Conservation (phyloP, 1,140 invertebrate species). For the Drosophila orosa region DNA sequence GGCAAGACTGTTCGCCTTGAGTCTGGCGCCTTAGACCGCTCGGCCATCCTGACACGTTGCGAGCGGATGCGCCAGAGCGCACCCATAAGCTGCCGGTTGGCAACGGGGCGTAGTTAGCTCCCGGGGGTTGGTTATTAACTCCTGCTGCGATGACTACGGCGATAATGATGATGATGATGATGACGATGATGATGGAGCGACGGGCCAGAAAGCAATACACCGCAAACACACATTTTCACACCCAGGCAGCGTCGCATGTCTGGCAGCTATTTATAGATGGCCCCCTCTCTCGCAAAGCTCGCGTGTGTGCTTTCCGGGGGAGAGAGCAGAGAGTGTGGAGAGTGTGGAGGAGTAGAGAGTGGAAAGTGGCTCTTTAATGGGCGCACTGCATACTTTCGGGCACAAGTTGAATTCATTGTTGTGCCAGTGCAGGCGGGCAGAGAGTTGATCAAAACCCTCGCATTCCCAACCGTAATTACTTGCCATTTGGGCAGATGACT, state of each 20-base stretch:
- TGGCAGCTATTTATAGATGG: slow-evolving; percentile 68
- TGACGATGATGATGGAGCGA: slow-evolving; percentile 41
- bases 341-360: neutral
- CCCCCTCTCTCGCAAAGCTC: slow-evolving; percentile 35
- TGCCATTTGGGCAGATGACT: slow-evolving; percentile 42
- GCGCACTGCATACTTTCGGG: slow-evolving; percentile 59
- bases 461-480: slow-evolving; percentile 28
- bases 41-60: slow-evolving; percentile 87
- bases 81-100: slow-evolving; percentile 62
- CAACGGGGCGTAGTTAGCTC: neutral
- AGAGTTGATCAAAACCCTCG: slow-evolving; percentile 24
- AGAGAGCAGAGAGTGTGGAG: neutral
- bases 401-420: slow-evolving; percentile 21
- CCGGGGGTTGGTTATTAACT: slow-evolving; percentile 32
- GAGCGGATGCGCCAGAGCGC: slow-evolving; percentile 86
- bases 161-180: neutral
- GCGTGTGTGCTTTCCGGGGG: slow-evolving; percentile 43
- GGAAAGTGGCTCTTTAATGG: slow-evolving; percentile 54
- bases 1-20: slow-evolving; percentile 85
- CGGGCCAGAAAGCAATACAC: slow-evolving; percentile 27
- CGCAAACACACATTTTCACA: slow-evolving; percentile 75
- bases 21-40: slow-evolving; percentile 90
- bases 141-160: slow-evolving; percentile 10
- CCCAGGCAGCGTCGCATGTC: slow-evolving; percentile 60
- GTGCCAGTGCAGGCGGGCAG: slow-evolving; percentile 5